Percentiles rank a stretch among this genome's conserved stretches.
Conservation (phyloP, 2,113 vertebrate genomes). For the Apeltes quadracus region DNA sequence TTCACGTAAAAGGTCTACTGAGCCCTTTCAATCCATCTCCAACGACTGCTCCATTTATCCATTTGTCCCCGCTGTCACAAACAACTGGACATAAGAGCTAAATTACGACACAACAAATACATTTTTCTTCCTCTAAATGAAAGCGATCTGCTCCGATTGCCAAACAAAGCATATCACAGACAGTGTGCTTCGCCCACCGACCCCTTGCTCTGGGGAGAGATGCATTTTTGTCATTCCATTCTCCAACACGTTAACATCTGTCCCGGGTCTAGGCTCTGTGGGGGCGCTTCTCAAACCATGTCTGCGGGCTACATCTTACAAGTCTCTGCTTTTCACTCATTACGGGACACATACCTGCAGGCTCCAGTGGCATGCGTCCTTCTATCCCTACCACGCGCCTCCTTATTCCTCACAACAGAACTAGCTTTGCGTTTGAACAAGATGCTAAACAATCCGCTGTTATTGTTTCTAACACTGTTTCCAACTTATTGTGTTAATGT, state of each 20-base stretch:
- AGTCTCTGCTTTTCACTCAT: conserved; percentile 38
- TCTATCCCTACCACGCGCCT: not conserved
- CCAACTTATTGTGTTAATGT: not conserved
- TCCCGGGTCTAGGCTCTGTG: conserved; percentile 65
- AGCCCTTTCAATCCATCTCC: not conserved
- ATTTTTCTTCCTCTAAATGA: conserved; percentile 2
- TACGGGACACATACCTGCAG: conserved; percentile 49
- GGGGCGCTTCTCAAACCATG: conserved; percentile 50
- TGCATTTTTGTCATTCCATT: conserved; percentile 82
- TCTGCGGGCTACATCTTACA: conserved; percentile 57
- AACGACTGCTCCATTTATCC: not conserved
- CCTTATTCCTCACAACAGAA: not conserved
- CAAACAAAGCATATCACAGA: conserved; percentile 44
- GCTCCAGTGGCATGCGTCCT: conserved; percentile 3
- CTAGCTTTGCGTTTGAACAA: not conserved
- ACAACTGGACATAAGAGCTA: not conserved
- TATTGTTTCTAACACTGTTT: not conserved
- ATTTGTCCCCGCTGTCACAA: not conserved
- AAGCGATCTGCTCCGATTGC: conserved; percentile 7
- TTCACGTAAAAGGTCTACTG: too few relatives aligned
- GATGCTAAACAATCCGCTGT: too few relatives aligned
- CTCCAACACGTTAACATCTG: conserved; percentile 80
- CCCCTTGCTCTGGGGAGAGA: conserved; percentile 69
- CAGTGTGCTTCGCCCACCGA: conserved; percentile 50
- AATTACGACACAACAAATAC: not conserved